These are phyloP conservation scores for Tyto alba DNA, from an alignment of 2,113 vertebrate genomes.

Conservation along the genomic window DNA sequence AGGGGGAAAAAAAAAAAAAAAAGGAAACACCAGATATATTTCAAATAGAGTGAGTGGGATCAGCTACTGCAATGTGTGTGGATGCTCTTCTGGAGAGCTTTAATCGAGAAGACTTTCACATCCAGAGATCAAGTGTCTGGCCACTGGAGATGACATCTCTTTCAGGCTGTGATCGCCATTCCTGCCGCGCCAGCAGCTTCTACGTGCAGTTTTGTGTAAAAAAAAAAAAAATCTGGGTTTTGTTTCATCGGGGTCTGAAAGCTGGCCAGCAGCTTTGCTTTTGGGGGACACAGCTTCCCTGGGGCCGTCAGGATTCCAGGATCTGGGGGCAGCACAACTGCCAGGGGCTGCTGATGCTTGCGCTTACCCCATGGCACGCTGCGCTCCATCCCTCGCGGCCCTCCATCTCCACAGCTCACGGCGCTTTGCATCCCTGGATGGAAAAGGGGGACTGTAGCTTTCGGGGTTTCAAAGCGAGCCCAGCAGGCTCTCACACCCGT, in stretches of 20 bases:
- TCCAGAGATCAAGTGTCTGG: not conserved
- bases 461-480: not conserved
- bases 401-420: not conserved
- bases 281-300: not conserved
- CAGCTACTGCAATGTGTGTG: too few species aligned
- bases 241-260: not conserved
- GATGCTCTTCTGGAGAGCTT: not conserved
- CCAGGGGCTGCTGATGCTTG: not conserved
- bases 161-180: not conserved
- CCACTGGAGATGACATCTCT: accelerated
- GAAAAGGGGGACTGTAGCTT: not conserved
- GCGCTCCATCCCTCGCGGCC: not conserved
- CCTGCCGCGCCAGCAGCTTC: accelerated
- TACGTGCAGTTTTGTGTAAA: accelerated
- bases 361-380: not conserved
- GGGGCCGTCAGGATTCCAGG: not conserved
- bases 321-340: not conserved
- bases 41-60: not conserved
- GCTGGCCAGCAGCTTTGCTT: not conserved
- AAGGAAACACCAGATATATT: not conserved
- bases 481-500: not conserved
- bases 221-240: not conserved
- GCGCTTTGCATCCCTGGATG: not conserved
- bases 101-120: not conserved
- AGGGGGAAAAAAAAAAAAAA: not conserved